A percentile compares a stretch with the other conserved stretches of the same genome.
phyloP scores from a whole-genome alignment of 2,113 vertebrate genomes.

The Erythrocercus mccallii region DNA sequence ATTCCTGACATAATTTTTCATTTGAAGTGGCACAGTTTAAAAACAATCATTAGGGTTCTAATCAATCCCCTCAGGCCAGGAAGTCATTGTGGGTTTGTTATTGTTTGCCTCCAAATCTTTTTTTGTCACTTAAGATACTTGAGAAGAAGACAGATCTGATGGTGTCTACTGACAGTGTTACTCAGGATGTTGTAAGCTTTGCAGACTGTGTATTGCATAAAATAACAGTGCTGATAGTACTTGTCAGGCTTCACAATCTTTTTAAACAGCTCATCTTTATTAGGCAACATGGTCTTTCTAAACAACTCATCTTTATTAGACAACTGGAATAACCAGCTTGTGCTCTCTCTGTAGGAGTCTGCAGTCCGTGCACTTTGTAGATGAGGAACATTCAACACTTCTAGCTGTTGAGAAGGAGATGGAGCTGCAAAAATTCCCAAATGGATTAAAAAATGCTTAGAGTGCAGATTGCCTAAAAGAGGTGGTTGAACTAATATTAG shows the following conservation, averaged over 20 bases:
- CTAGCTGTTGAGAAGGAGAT: background rate
- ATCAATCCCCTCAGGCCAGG: background rate
- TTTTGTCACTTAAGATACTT: background rate
- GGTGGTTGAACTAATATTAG: background rate
- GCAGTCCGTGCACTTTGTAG: background rate
- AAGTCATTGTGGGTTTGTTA: background rate
- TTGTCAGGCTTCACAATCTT: background rate
- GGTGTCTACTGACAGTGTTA: background rate
- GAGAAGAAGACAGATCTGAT: background rate
- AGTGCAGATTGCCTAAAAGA: background rate
- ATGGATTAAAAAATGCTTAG: background rate
- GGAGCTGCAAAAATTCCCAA: background rate
- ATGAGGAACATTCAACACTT: background rate
- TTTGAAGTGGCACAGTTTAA: background rate
- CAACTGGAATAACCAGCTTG: background rate
- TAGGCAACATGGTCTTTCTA: slow-evolving; percentile 34
- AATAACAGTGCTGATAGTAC: slow-evolving; percentile 12
- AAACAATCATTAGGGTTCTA: background rate
- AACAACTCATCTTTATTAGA: slow-evolving; percentile 11
- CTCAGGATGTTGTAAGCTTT: background rate
- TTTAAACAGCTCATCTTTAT: slow-evolving; percentile 1
- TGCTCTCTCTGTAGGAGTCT: background rate
- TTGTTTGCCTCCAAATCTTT: background rate
- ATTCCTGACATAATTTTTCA: background rate
- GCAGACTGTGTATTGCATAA: background rate